Base-by-base conservation (phyloP, 1,140 invertebrate genomes). In the Drosophila varians region DNA sequence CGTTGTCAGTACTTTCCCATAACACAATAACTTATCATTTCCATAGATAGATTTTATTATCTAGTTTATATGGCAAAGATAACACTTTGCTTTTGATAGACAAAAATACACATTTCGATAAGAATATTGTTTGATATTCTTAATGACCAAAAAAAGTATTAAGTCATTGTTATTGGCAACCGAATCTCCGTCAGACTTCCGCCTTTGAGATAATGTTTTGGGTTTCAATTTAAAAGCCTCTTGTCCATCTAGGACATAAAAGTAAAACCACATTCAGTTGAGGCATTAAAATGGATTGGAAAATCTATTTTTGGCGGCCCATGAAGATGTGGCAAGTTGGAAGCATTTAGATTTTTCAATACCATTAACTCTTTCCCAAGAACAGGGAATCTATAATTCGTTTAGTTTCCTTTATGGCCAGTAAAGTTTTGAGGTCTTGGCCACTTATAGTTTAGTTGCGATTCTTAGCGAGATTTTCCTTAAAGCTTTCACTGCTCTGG, bases 391-490 rank as follows among this genome's bases (percentile, higher is more conserved):
- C 14, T 7, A 12, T 2, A 5, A 21, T 54, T 55, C 62, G 28
- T 18, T 48, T 16, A 19, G 8, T 14, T 53, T 19, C 12, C 16
- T 54, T 36, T 38, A 36, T 34, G 34, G 18, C 14, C 23, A 26
- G 25, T 57, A 42, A 6, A 28, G 12, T 54, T 38, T n/a, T n/a
- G n/a, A n/a, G n/a, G n/a, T n/a, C n/a, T n/a, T n/a, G n/a, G 47
- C 53, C 64, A 71, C 66, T 68, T 61, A 28, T 54, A 16, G 46
- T 53, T 38, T 40, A 52, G 21, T 65, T 74, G 69, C 36, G 9
- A 45, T 73, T 65, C 47, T 34, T 31, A 56, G 42, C 0, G 8
- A 48, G 60, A 47, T 74, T 74, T 74, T 25, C 60, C 58, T 12
- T 14, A 11, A 38, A 53, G 70, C 52, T 76, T 70, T 70, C 73